Conservation (phyloP, 2,888 invertebrate genomes). For the Nemotelus pantherinus region DNA sequence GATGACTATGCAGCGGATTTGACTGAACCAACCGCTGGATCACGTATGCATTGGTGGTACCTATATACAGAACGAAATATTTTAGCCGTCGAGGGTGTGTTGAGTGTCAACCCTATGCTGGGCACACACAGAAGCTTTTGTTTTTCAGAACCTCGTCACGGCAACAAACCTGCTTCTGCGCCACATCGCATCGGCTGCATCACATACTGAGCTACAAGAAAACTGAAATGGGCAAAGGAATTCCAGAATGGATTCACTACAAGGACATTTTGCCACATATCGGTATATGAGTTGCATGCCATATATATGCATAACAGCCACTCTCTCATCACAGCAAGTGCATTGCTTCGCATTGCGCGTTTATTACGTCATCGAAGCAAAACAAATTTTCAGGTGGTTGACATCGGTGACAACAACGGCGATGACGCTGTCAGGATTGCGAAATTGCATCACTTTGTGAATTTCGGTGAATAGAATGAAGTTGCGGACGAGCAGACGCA, state of each 20-base stretch:
- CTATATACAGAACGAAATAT: neutral
- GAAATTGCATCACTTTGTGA: conserved; percentile 38
- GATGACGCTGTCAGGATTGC: conserved; percentile 3
- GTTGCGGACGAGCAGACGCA: conserved; percentile 34
- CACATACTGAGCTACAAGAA: neutral
- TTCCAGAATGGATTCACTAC: neutral
- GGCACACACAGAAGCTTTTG: conserved; percentile 18
- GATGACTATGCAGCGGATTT: neutral
- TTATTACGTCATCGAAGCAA: conserved; percentile 35
- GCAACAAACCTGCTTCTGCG: neutral
- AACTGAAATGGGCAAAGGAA: conserved; percentile 7
- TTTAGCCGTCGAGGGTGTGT: conserved; percentile 3
- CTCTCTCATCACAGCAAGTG: neutral
- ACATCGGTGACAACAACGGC: conserved; percentile 11
- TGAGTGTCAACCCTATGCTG: conserved; percentile 12
- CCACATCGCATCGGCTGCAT: neutral
- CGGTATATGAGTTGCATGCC: too few species aligned
- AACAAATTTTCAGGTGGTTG: conserved; percentile 41
- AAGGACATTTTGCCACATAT: too few species aligned
- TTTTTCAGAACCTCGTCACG: neutral
- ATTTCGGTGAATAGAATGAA: conserved; percentile 7
- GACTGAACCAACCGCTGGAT: neutral
- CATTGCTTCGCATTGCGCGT: neutral
- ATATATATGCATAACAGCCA: too few species aligned
- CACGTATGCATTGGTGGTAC: neutral